A percentile compares a stretch with the other conserved stretches of the same genome.
phyloP scores from a whole-genome alignment of 2,888 invertebrate species.

The Cephus spinipes region DNA sequence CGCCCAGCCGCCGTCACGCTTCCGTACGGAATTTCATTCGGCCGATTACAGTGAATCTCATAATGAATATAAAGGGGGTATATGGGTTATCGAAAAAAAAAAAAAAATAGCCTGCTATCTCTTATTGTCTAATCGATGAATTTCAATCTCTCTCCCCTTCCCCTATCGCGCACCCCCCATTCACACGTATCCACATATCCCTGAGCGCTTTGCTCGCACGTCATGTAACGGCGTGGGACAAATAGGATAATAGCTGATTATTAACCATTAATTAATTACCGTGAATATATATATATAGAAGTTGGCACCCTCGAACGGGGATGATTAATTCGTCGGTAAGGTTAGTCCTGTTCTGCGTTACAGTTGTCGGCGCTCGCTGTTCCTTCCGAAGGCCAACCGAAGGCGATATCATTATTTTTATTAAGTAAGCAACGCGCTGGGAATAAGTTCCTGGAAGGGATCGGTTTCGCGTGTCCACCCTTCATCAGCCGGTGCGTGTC shows the following conservation, averaged over 20 bases:
- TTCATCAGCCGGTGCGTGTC: conserved; percentile 59
- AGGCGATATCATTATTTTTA: conserved; percentile 7
- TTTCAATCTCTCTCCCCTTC: not conserved
- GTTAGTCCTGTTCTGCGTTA: not conserved
- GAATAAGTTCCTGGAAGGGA: conserved; percentile 53
- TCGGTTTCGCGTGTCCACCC: conserved; percentile 62
- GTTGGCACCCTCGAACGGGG: not conserved
- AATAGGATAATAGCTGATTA: conserved; percentile 41
- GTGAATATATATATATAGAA: not conserved
- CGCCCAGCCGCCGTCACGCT: not conserved
- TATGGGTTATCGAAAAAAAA: not conserved
- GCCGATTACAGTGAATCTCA: not conserved
- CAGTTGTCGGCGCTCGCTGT: not conserved
- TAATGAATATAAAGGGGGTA: not conserved
- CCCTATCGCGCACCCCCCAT: not conserved
- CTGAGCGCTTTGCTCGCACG: not conserved
- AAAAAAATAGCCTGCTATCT: not conserved
- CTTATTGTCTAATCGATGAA: not conserved
- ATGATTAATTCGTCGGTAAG: not conserved
- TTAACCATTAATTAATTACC: conserved; percentile 40
- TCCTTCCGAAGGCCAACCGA: not conserved
- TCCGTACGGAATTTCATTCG: not conserved
- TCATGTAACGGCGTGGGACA: conserved; percentile 23
- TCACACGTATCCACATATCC: not conserved
- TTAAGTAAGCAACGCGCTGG: conserved; percentile 42